A percentile compares a stretch with the other conserved stretches of the same genome.
phyloP scores from a whole-genome alignment of 2,797 vertebrate species.

The Sebastes itinus region DNA sequence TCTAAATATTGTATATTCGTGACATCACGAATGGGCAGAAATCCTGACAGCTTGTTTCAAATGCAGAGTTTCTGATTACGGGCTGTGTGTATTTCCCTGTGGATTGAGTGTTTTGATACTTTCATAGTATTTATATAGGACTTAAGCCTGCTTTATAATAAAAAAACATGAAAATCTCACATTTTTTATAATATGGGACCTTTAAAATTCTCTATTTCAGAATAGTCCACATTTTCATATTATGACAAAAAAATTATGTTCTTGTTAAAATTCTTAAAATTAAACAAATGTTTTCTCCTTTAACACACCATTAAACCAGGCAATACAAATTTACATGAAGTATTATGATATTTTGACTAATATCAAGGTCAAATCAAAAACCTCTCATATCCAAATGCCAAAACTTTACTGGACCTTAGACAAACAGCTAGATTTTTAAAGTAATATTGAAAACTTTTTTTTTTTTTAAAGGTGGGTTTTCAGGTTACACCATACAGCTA shows the following conservation, averaged over 20 bases:
- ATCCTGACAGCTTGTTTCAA: no score
- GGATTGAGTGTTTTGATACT: no score
- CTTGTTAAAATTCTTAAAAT: neutral
- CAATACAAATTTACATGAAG: neutral
- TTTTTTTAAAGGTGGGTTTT: no score
- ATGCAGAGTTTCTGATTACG: no score
- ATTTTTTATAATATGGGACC: no score
- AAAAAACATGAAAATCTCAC: no score
- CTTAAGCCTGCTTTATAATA: no score
- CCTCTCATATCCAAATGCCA: neutral
- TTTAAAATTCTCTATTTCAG: neutral
- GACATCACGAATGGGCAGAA: no score
- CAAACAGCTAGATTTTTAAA: neutral
- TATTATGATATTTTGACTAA: neutral
- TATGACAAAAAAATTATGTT: neutral
- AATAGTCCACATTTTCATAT: neutral
- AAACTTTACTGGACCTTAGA: neutral
- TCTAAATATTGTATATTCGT: no score
- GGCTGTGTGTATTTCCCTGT: no score
- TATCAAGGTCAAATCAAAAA: neutral
- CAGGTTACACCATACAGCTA: neutral
- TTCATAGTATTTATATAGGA: no score
- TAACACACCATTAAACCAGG: neutral
- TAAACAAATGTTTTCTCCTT: neutral
- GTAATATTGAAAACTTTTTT: no score